Conservation (phyloP, 2,797 vertebrate species). For the Spondyliosoma cantharus region DNA sequence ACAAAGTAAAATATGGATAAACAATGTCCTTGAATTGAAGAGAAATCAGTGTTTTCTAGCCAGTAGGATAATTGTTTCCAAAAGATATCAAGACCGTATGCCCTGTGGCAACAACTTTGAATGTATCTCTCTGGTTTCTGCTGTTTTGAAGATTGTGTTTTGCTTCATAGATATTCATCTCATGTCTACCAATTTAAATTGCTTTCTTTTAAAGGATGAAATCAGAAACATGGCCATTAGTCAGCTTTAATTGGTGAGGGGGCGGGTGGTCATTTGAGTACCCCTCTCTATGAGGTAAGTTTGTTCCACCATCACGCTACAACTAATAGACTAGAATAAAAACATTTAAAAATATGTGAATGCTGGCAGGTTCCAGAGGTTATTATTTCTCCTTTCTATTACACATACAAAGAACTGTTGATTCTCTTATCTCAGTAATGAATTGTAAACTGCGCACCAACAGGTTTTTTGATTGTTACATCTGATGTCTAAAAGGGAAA, state of each 20-base stretch:
- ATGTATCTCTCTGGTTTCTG: not conserved
- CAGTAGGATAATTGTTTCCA: not conserved
- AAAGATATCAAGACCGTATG: not conserved
- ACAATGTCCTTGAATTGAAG: not conserved
- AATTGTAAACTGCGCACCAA: not conserved
- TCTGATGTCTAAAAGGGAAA: not conserved
- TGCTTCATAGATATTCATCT: slow-evolving; percentile 1
- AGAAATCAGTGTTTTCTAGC: not conserved
- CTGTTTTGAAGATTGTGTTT: not conserved
- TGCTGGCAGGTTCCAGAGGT: slow-evolving; percentile 4
- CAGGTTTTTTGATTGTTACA: not conserved
- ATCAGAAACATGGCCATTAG: slow-evolving; percentile 5
- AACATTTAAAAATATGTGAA: slow-evolving; percentile 7
- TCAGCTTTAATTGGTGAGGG: slow-evolving; percentile 14
- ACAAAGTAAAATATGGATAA: not conserved
- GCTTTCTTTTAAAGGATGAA: slow-evolving; percentile 7
- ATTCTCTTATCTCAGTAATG: not conserved
- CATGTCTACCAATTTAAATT: not conserved
- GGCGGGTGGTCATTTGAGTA: not conserved
- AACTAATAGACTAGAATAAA: slow-evolving; percentile 6
- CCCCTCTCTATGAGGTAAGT: not conserved
- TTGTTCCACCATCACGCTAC: slow-evolving; percentile 6
- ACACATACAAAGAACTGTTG: not conserved
- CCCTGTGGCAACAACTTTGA: not conserved
- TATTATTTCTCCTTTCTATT: not conserved